These are phyloP conservation scores for Strix aluco DNA, from an alignment of 2,113 vertebrate species.

Conservation along the genomic window DNA sequence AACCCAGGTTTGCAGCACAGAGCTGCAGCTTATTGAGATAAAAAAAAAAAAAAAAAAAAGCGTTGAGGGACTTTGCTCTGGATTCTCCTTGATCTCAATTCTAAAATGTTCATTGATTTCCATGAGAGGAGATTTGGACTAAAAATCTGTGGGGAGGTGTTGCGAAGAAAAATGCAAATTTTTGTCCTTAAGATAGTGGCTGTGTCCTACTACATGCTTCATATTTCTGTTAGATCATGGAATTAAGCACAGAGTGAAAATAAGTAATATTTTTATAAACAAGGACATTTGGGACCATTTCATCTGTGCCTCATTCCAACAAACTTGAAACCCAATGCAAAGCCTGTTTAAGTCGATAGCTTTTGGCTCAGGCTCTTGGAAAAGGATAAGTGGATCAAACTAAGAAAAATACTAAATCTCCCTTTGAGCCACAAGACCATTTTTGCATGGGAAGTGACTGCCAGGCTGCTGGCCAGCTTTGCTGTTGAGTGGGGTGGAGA, in stretches of 20 bases:
- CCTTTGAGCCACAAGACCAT: not conserved
- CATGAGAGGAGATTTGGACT: not conserved
- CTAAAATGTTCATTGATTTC: not conserved
- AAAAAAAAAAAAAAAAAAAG: not conserved
- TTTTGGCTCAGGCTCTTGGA: not conserved
- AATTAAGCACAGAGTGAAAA: not conserved
- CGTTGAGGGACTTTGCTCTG: not conserved
- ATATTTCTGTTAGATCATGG: not conserved
- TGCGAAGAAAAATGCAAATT: not conserved
- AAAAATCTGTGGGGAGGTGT: not conserved
- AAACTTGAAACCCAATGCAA: not conserved
- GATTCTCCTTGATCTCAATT: not conserved
- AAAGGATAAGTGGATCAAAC: not conserved
- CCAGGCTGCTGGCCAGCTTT: not conserved
- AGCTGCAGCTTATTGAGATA: not conserved
- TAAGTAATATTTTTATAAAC: not conserved
- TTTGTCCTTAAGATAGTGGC: not conserved
- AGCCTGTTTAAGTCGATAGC: not conserved
- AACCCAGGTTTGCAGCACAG: not conserved
- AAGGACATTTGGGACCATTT: not conserved
- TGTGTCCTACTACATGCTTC: not conserved
- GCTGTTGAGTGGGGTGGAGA: accelerated
- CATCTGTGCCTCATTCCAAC: not conserved
- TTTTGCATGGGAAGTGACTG: accelerated
- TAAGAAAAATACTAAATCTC: not conserved